phyloP scores from a whole-genome alignment of 2,113 vertebrate species.

The Pachycephala philippinensis region DNA sequence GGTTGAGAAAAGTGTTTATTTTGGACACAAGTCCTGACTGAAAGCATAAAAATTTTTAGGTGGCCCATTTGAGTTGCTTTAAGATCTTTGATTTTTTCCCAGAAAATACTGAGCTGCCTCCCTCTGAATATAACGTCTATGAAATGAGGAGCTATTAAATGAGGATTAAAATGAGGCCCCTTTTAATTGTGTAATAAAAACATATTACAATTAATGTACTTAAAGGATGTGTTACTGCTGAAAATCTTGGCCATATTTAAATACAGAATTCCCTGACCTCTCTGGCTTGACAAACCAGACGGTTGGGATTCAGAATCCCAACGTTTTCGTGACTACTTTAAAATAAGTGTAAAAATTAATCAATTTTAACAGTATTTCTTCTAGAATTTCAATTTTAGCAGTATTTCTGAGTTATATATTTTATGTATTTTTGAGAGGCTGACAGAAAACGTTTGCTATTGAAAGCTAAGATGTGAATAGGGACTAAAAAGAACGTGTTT shows the following conservation, averaged over 20 bases:
- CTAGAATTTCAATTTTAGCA: not conserved
- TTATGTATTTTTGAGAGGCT: not conserved
- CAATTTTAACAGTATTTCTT: not conserved
- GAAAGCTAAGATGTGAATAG: not conserved
- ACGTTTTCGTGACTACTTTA: not conserved
- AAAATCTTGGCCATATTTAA: not conserved
- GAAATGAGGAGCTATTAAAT: not conserved
- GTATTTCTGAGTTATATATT: not conserved
- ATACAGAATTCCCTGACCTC: not conserved
- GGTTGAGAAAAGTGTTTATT: not conserved
- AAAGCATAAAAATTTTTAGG: not conserved
- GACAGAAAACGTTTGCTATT: not conserved
- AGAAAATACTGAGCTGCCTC: not conserved
- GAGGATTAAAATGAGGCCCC: not conserved
- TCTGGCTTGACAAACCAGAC: not conserved
- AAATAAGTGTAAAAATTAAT: not conserved
- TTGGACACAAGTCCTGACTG: not conserved
- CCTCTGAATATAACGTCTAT: not conserved
- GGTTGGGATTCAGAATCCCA: not conserved
- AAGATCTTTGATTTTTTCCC: not conserved
- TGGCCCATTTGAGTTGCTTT: not conserved
- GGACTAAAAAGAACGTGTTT: not conserved
- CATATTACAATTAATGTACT: not conserved
- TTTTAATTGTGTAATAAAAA: constrained; percentile 2
- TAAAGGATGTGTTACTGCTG: not conserved